Conservation (phyloP, 2,888 invertebrate species). For the Anorthoa munda region DNA sequence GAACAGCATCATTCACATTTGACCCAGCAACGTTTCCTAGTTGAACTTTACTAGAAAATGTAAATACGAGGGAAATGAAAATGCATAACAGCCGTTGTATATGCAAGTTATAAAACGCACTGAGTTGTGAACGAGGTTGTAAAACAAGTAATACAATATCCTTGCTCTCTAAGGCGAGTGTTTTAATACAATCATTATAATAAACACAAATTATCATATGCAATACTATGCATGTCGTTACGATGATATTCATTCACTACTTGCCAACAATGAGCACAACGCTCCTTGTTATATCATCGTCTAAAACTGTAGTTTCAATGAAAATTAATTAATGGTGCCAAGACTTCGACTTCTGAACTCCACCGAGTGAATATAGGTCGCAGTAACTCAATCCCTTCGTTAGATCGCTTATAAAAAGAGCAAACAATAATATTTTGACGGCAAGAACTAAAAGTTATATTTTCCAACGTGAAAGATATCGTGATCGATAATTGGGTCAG, state of each 20-base stretch:
- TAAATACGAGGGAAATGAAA: background rate
- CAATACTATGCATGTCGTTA: slow-evolving; percentile 19
- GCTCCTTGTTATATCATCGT: slow-evolving; percentile 35
- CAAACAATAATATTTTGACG: slow-evolving; percentile 55
- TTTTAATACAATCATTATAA: slow-evolving; percentile 16
- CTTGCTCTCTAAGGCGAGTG: slow-evolving; percentile 19
- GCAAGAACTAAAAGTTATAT: slow-evolving; percentile 28
- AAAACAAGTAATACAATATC: slow-evolving; percentile 1
- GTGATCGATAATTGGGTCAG: slow-evolving; percentile 33
- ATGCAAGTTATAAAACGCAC: slow-evolving; percentile 19
- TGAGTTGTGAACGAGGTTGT: slow-evolving; percentile 20
- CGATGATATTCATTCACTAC: slow-evolving; percentile 13
- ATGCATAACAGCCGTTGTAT: background rate
- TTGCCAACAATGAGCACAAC: slow-evolving; percentile 17
- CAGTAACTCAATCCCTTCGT: slow-evolving; percentile 48
- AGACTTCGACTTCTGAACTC: slow-evolving; percentile 54
- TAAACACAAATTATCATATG: slow-evolving; percentile 23
- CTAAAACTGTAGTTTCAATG: slow-evolving; percentile 45
- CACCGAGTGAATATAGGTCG: slow-evolving; percentile 47
- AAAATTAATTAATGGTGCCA: slow-evolving; percentile 55
- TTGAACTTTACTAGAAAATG: background rate
- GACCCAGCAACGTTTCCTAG: background rate
- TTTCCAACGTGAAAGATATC: slow-evolving; percentile 33
- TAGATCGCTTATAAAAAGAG: slow-evolving; percentile 39
- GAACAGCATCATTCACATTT: background rate